Base-by-base conservation (phyloP, 2,797 vertebrate species). In the Anabacerthia variegaticeps region DNA sequence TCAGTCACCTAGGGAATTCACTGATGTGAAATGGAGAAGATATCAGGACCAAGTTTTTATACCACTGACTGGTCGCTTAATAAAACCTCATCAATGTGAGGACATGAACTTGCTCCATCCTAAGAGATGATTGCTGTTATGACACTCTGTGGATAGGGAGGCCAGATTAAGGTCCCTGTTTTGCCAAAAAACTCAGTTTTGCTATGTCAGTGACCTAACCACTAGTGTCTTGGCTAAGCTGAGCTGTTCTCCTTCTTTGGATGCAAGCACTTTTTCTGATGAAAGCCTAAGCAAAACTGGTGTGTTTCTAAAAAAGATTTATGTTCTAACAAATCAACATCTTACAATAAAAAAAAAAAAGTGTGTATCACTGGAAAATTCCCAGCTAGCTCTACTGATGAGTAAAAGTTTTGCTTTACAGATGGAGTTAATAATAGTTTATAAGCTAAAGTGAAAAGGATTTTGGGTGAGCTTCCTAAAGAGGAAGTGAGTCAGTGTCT, bases 401-500 rank as follows among this genome's bases (percentile, higher is more conserved):
- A 93, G 76, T 96, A 96, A 95, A 93, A 73, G 67, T 95, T 94
- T 91, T 94, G 55, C 79, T 94, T 92, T 94, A 94, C 87, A 95
- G 91, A 96, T 93, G 91, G 88, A 95, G 93, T 97, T 97, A 93
- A 97, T 96, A 95, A 96, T 94, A 96, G 86, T 85, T 97, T 96
- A 93, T 96, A 96, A 93, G 67, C 76, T 89, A 61, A 93, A 95
- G 91, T 88, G 84, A 95, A 97, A 96, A 95, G 93, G 91, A 92
- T 94, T 96, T 96, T 88, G 93, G 89, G 95, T 96, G 93, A 96
- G 94, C 93, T 96, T 96, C 90, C 83, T 96, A 94, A 94, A 91
- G 87, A 96, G 96, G 96, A 97, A 97, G 96, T 97, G 96, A 97
- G 87, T 97, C 96, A 97, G 83, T 95, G 96, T 96, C 94, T 97